Conservation (phyloP, 2,113 vertebrate genomes). For the Odontesthes bonariensis region DNA sequence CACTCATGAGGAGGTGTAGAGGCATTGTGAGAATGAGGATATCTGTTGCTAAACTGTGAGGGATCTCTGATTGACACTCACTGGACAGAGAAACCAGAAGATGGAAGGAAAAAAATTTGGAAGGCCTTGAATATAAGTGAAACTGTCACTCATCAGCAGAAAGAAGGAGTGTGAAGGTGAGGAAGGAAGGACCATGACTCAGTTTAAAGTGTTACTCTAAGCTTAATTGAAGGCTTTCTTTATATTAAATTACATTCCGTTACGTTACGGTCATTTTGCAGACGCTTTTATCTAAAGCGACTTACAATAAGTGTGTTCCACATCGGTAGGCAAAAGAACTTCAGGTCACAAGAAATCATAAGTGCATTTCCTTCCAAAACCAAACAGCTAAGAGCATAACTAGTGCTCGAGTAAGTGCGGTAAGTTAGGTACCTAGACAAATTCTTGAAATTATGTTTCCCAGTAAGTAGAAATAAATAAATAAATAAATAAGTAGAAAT, state of each 20-base stretch:
- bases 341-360: too few species aligned
- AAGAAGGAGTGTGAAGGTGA: conserved; percentile 1
- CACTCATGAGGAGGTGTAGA: conserved; percentile 41
- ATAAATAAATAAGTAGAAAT: not conserved
- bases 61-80: conserved; percentile 87
- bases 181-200: conserved; percentile 1
- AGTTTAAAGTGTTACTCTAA: not conserved
- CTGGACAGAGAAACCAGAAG: conserved; percentile 78
- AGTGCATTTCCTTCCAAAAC: too few species aligned
- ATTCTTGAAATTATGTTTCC: not conserved
- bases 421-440: too few species aligned
- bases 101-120: conserved; percentile 29
- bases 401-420: too few species aligned
- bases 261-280: too few species aligned
- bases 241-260: too few species aligned
- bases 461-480: not conserved
- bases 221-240: not conserved
- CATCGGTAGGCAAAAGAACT: too few species aligned
- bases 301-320: too few species aligned
- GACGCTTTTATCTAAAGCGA: too few species aligned
- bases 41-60: conserved; percentile 84
- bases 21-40: conserved; percentile 80
- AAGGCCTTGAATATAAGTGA: conserved; percentile 45
- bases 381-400: too few species aligned
- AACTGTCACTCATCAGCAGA: conserved; percentile 37